Conservation (phyloP, 1,140 invertebrate genomes). For the Ptiloglossa arizonensis region DNA sequence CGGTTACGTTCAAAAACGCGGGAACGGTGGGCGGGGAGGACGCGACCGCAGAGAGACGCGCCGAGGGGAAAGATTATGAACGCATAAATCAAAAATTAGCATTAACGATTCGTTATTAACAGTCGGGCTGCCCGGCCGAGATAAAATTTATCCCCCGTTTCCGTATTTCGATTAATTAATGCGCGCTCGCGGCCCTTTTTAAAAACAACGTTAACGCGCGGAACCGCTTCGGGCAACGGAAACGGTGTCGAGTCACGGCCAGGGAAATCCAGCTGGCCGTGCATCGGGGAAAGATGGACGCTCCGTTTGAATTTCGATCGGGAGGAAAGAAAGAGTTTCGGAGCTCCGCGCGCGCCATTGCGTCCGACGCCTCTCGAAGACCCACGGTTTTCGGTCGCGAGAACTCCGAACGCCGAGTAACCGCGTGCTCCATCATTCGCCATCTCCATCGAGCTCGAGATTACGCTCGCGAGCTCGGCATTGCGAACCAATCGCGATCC, state of each 20-base stretch:
- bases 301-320: neutral
- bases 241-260: neutral
- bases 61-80: conserved; percentile 48
- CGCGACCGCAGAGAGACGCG: conserved; percentile 22
- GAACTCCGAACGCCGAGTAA: too few relatives aligned
- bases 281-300: neutral
- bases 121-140: conserved; percentile 41
- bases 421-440: too few relatives aligned
- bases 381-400: too few relatives aligned
- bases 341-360: too few relatives aligned
- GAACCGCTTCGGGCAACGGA: conserved; percentile 43
- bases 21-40: too few relatives aligned
- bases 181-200: conserved; percentile 30
- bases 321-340: too few relatives aligned
- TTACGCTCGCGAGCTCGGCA: too few relatives aligned
- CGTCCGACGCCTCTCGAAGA: too few relatives aligned
- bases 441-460: too few relatives aligned
- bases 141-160: conserved; percentile 54
- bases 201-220: conserved; percentile 46
- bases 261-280: neutral
- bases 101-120: conserved; percentile 55
- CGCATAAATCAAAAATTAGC: conserved; percentile 55
- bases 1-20: conserved; percentile 42
- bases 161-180: conserved; percentile 54
- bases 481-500: too few relatives aligned